Evolutionary conservation across 2,113 vertebrate genomes (phyloP).

Genomic region (Pongo abelii): DNA sequence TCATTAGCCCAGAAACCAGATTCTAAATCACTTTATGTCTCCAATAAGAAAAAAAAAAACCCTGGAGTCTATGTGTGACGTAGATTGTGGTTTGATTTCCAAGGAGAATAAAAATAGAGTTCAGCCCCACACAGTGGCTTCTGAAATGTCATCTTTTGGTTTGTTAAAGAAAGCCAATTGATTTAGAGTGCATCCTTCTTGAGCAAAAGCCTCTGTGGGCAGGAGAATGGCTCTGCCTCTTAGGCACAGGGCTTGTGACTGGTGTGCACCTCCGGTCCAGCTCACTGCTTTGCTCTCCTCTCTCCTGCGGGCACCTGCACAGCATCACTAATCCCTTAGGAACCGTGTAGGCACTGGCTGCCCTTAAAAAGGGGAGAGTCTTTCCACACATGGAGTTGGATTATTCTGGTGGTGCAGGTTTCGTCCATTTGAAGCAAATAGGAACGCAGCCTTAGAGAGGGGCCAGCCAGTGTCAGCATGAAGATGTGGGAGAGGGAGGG

Average conservation of each 20-base stretch:
- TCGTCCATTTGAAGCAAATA: background rate
- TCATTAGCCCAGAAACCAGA: conserved; percentile 78
- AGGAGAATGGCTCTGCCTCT: background rate
- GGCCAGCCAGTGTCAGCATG: fast-evolving
- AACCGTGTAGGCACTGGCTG: fast-evolving
- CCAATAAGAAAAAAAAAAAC: background rate
- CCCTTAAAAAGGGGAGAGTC: background rate
- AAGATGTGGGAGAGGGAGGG: fast-evolving
- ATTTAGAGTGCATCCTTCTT: background rate
- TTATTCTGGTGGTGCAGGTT: fast-evolving
- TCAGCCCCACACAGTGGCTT: background rate
- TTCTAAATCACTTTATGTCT: conserved; percentile 4
- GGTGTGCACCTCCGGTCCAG: fast-evolving
- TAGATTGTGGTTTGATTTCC: background rate
- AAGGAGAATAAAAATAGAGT: conserved; percentile 28
- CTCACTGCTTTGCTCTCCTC: fast-evolving
- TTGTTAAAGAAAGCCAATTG: background rate
- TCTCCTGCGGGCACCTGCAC: fast-evolving
- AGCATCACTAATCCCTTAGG: fast-evolving
- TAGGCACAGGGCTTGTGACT: fast-evolving
- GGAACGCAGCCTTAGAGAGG: background rate
- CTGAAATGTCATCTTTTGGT: background rate
- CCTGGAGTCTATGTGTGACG: background rate
- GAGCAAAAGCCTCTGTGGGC: background rate
- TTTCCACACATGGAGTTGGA: fast-evolving